Percentiles rank a stretch among this genome's conserved stretches.
Evolutionary conservation across 2,113 vertebrate species (phyloP).

Genomic region (Protobothrops flavoviridis): DNA sequence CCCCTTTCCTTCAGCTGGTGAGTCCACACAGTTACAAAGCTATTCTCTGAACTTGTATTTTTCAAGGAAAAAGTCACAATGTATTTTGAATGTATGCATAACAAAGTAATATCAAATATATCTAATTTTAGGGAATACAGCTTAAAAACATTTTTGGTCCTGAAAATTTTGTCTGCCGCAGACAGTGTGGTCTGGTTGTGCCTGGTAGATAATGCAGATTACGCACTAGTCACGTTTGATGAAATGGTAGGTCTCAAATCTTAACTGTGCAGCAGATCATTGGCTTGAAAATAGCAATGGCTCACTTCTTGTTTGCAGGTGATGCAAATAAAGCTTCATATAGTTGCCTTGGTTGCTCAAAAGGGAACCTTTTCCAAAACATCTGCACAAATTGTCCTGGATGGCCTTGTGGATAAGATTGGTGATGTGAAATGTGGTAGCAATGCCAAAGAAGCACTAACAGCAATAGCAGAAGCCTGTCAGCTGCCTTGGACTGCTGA

Average conservation of each 20-base stretch:
- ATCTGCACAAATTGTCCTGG: conserved; percentile 87
- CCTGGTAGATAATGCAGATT: not conserved
- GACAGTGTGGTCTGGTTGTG: not conserved
- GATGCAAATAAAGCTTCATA: conserved; percentile 96
- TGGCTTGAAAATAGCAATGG: not conserved
- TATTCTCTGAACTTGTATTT: not conserved
- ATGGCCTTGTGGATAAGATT: conserved; percentile 93
- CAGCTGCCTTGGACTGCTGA: conserved; percentile 94
- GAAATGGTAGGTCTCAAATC: not conserved
- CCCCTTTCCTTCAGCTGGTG: not conserved
- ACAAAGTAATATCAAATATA: not conserved
- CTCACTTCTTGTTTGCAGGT: conserved; percentile 73
- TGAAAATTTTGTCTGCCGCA: not conserved
- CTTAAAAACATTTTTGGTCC: not conserved
- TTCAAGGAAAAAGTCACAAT: not conserved
- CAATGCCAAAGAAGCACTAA: conserved; percentile 92
- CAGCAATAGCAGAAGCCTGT: conserved; percentile 88
- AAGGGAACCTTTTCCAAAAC: conserved; percentile 95
- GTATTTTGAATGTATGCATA: not conserved
- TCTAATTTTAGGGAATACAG: not conserved
- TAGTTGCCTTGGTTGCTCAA: conserved; percentile 88
- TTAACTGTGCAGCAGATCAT: fast-evolving
- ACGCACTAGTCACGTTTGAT: not conserved
- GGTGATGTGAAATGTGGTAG: conserved; percentile 95
- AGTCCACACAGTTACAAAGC: not conserved